Evolutionary conservation across 2,113 vertebrate species (phyloP).

Genomic region (Phaethon lepturus): DNA sequence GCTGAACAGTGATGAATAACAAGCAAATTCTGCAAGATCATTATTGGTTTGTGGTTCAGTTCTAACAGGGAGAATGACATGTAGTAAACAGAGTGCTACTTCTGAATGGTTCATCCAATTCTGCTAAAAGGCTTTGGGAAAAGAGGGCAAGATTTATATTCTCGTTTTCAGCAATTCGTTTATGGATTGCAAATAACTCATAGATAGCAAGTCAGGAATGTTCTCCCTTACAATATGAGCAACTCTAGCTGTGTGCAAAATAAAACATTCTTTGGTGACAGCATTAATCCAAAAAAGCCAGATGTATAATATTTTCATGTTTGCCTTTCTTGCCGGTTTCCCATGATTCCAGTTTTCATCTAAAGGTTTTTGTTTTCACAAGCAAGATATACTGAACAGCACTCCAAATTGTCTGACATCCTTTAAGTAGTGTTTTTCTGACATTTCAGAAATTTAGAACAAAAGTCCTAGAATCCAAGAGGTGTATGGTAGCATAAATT

Average conservation of each 20-base stretch:
- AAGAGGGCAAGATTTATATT: not conserved
- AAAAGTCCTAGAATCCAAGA: not conserved
- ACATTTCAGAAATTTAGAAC: not conserved
- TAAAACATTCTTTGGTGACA: not conserved
- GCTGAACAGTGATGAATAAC: not conserved
- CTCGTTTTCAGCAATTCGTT: not conserved
- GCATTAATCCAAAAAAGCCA: not conserved
- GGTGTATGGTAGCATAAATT: rapidly evolving
- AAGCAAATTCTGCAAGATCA: not conserved
- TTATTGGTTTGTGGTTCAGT: not conserved
- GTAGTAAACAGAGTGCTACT: not conserved
- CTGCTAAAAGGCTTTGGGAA: not conserved
- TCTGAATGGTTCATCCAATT: not conserved
- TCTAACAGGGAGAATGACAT: not conserved
- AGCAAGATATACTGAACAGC: not conserved
- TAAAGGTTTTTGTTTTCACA: not conserved
- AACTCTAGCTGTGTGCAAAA: not conserved
- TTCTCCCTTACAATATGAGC: not conserved
- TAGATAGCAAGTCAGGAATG: not conserved
- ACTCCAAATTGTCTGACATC: not conserved
- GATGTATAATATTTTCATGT: not conserved
- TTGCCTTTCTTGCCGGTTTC: not conserved
- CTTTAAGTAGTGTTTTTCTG: not conserved
- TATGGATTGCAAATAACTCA: not conserved
- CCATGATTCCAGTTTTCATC: not conserved